Evolutionary conservation across 2,797 vertebrate genomes (phyloP).

Genomic region (Danionella dracula): DNA sequence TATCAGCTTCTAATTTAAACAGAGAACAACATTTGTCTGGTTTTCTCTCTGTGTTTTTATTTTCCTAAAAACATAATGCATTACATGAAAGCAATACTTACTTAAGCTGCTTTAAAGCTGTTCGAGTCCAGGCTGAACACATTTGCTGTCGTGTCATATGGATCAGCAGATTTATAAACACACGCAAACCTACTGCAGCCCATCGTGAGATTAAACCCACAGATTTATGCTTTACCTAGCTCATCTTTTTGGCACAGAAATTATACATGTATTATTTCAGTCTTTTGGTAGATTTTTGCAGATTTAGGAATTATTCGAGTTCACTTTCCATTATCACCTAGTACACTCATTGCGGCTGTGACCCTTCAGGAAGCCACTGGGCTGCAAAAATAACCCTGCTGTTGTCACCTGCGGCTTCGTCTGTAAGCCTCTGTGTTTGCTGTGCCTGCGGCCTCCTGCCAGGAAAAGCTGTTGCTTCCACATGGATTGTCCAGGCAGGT

Average conservation of each 20-base stretch:
- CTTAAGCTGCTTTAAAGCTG: not conserved
- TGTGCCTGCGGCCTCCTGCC: not conserved
- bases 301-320: too few relatives aligned
- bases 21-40: not conserved
- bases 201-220: slow-evolving; percentile 3
- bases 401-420: slow-evolving; percentile 16
- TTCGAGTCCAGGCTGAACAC: not conserved
- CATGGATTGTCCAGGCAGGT: not conserved
- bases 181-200: not conserved
- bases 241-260: too few relatives aligned
- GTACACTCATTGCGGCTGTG: not conserved
- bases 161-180: not conserved
- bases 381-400: not conserved
- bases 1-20: slow-evolving; percentile 37
- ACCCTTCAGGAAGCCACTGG: slow-evolving; percentile 5
- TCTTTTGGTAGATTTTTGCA: too few relatives aligned
- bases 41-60: not conserved
- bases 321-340: not conserved
- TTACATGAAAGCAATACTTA: not conserved
- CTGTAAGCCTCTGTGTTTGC: not conserved
- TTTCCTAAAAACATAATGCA: too few relatives aligned
- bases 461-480: not conserved
- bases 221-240: slow-evolving; percentile 5
- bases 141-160: not conserved
- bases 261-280: too few relatives aligned